Conservation (phyloP, 2,113 vertebrate species). For the Cebus imitator region DNA sequence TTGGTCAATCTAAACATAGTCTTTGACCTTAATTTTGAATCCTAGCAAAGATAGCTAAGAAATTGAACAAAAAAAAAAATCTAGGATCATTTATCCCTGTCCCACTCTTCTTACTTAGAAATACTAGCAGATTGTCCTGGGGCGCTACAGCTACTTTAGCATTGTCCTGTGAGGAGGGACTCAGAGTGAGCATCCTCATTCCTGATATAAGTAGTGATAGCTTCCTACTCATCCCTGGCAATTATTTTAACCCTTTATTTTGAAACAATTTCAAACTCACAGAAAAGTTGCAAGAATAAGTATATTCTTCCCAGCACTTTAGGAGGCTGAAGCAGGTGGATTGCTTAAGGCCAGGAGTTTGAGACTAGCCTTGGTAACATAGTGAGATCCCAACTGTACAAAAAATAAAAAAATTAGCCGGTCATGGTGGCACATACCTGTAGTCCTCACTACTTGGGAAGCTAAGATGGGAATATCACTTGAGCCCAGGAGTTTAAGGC, state of each 20-base stretch:
- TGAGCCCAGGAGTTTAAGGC: not conserved
- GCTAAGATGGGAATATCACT: not conserved
- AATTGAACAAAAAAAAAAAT: not conserved
- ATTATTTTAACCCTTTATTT: not conserved
- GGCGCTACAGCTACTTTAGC: not conserved
- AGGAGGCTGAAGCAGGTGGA: not conserved
- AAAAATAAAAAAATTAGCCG: not conserved
- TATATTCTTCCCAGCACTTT: not conserved
- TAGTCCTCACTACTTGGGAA: not conserved
- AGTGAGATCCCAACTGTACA: not conserved
- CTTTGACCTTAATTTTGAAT: constrained; percentile 1
- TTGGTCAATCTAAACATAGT: not conserved
- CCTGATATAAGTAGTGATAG: not conserved
- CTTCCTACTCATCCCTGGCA: not conserved
- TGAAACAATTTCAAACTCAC: constrained; percentile 27
- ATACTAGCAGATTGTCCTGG: not conserved
- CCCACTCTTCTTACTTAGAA: not conserved
- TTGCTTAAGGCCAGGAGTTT: not conserved
- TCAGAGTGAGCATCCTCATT: not conserved
- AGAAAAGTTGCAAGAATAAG: not conserved
- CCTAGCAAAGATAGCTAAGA: not conserved
- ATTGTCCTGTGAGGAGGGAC: not conserved
- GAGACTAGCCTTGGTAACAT: not conserved
- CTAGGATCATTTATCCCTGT: not conserved
- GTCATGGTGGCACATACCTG: not conserved